Evolutionary conservation across 1,140 invertebrate genomes (phyloP).

Genomic region (Drosophila bipectinata): DNA sequence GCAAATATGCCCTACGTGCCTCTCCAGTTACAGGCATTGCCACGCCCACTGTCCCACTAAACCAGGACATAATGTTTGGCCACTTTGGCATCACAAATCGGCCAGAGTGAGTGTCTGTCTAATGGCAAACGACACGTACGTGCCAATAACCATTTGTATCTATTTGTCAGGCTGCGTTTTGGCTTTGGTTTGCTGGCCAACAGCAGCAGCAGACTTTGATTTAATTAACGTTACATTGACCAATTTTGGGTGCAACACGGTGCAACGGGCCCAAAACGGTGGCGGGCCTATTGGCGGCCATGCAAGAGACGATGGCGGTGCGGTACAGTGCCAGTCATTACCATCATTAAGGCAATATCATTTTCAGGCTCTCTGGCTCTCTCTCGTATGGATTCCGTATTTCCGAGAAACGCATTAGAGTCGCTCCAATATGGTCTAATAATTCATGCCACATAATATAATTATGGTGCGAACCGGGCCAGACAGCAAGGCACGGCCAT

Average conservation of each 20-base stretch:
- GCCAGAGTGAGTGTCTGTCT: conserved; percentile 66
- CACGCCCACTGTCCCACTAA: conserved; percentile 29
- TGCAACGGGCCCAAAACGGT: conserved; percentile 53
- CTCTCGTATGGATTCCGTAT: conserved; percentile 39
- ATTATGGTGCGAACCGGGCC: conserved; percentile 75
- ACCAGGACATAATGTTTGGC: background rate
- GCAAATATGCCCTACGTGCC: background rate
- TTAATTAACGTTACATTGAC: conserved; percentile 82
- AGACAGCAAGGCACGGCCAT: conserved; percentile 79
- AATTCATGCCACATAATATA: conserved; percentile 84
- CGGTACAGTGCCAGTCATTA: conserved; percentile 75
- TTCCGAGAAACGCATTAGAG: conserved; percentile 82
- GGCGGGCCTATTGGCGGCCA: background rate
- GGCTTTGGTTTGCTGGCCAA: conserved; percentile 29
- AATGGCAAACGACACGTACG: conserved; percentile 79
- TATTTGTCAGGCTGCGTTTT: conserved; percentile 69
- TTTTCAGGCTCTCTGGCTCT: conserved; percentile 68
- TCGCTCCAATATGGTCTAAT: conserved; percentile 83
- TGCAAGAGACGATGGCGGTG: conserved; percentile 17
- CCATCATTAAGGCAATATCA: conserved; percentile 83
- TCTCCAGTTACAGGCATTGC: conserved; percentile 4
- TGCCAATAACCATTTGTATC: conserved; percentile 82
- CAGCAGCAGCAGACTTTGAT: conserved; percentile 59
- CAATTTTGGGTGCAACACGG: conserved; percentile 72
- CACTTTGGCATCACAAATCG: conserved; percentile 46